Base-by-base conservation (phyloP, 1,140 invertebrate species). In the Atta texana region DNA sequence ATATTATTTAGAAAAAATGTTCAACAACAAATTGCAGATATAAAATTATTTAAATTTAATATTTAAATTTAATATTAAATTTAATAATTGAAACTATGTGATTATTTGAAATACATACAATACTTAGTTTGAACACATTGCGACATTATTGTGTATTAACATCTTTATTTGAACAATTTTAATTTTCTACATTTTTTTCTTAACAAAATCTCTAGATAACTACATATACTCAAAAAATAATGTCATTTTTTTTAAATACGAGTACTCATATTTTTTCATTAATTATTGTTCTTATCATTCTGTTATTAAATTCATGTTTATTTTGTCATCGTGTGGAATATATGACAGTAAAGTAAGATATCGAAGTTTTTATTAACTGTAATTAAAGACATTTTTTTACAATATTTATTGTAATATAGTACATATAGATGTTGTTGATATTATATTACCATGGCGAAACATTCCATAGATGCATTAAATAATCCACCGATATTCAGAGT, bases 291-390 rank as follows among this genome's bases (percentile, higher is more conserved):
- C 7, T 34, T 10, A 18, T 34, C 10, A 14, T 24, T 18, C 0
- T 51, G 10, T 21, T n/a, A 12, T 76, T 74, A 5, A 55, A 39
- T 18, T 39, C 5, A 1, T 21, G 8, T 3, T 61, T 61, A 18
- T 39, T 31, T 28, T 28, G 3, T 28, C 7, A 61, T 3, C 44
- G 55, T 8, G 18, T 75, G n/a, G 72, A 57, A 44, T 44, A 5
- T 44, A 76, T 18, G 5, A 76, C 55, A 61, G 34, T 61, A 28
- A 76, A 76, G 3, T 76, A 76, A 44, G 55, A 76, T 21, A 76
- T 6, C 8, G 74, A 34, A 21, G 72, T n/a, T 18, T 61, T 76
- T 1, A 76, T 14, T 21, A 76, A 21, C 55, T 61, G 4, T 1
- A 71, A 14, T 39, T 39, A 39, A 39, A 14, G 3, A 55, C 24